Conservation (phyloP, 1,140 invertebrate species). For the Formica selysi region DNA sequence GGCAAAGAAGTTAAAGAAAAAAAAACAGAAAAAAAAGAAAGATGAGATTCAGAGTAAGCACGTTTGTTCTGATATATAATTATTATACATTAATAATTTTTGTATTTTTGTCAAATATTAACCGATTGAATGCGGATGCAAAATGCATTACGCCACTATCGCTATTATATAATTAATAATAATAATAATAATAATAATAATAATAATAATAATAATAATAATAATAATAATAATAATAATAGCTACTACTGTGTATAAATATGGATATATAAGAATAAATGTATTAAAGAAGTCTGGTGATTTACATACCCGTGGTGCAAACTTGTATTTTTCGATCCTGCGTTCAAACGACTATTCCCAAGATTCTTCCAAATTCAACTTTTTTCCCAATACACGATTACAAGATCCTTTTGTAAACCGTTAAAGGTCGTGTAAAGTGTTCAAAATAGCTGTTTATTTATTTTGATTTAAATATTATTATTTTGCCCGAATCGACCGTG, state of each 20-base stretch:
- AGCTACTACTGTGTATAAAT: slow-evolving; percentile 82
- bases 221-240: slow-evolving; percentile 76
- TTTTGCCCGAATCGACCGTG: not conserved
- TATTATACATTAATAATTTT: slow-evolving; percentile 81
- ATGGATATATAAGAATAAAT: slow-evolving; percentile 83
- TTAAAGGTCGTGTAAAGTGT: not conserved
- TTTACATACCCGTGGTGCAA: slow-evolving; percentile 57
- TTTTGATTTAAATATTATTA: not conserved
- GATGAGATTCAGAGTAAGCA: slow-evolving; percentile 69
- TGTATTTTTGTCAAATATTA: slow-evolving; percentile 83
- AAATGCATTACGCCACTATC: slow-evolving; percentile 79
- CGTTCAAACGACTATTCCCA: not conserved
- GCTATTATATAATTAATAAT: slow-evolving; percentile 80
- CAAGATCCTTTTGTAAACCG: not conserved
- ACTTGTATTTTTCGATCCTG: slow-evolving; percentile 43
- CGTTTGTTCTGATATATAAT: slow-evolving; percentile 79
- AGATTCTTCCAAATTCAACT: not conserved
- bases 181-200: slow-evolving; percentile 33
- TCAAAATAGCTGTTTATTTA: not conserved
- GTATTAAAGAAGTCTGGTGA: slow-evolving; percentile 76
- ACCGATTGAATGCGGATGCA: slow-evolving; percentile 78
- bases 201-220: slow-evolving; percentile 79
- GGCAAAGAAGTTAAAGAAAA: slow-evolving; percentile 40
- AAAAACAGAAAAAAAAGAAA: slow-evolving; percentile 46
- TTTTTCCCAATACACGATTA: not conserved